Evolutionary conservation across 1,140 invertebrate species (phyloP).

Genomic region (Conopomorpha cramerella): DNA sequence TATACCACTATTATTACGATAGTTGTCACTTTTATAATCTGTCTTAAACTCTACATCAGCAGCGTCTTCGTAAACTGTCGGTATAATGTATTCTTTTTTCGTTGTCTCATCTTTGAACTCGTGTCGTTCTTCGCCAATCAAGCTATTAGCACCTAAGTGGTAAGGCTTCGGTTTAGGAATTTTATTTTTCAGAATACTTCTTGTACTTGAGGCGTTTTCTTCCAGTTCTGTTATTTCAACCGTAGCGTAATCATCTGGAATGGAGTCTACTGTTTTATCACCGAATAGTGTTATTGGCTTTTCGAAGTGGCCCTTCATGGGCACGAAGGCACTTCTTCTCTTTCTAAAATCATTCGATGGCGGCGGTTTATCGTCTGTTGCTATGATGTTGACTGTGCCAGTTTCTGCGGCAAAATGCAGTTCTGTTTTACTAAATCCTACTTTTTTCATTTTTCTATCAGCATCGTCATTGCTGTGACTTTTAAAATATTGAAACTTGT

Average conservation of each 20-base stretch:
- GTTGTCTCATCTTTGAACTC: no score
- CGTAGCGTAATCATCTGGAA: constrained; percentile 10
- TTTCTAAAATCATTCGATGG: constrained; percentile 78
- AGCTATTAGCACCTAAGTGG: constrained; percentile 66
- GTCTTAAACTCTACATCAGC: no score
- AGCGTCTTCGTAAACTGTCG: no score
- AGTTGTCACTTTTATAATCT: no score
- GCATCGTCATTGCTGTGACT: constrained; percentile 18
- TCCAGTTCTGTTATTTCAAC: no score
- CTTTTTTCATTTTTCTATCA: constrained; percentile 69
- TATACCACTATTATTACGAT: no score
- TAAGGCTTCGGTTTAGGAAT: constrained; percentile 71
- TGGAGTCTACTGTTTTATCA: constrained; percentile 21
- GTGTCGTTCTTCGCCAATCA: constrained; percentile 33
- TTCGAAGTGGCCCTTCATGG: constrained; percentile 40
- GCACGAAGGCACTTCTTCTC: constrained; percentile 59
- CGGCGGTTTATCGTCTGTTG: constrained; percentile 82
- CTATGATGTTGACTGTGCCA: constrained; percentile 83
- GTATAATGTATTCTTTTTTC: no score
- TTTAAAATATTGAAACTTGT: constrained; percentile 16
- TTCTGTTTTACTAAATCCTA: constrained; percentile 85
- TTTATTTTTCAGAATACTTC: constrained; percentile 74
- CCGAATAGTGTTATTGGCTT: constrained; percentile 44
- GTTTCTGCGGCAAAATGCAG: constrained; percentile 84
- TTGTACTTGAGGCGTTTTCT: constrained; percentile 63